Evolutionary conservation across 1,140 invertebrate species (phyloP), one percentile per base, ranked within the genome.

Genomic region (Drosophila funebris): DNA sequence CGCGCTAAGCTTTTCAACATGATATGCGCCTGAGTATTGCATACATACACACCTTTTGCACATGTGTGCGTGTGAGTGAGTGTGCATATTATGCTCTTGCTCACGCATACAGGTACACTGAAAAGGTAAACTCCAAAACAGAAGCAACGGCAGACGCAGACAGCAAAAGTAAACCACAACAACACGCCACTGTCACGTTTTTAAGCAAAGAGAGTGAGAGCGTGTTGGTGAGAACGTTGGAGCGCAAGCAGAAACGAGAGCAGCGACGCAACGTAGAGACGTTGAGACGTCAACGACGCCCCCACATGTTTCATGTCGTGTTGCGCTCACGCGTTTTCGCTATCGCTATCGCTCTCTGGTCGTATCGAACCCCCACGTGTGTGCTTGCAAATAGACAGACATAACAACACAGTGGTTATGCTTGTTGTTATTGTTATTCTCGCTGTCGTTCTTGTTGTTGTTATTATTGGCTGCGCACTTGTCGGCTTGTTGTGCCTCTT

Each of bases 171-270:
- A 76, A 69, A 66, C 54, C 39, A 84, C 69, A 73, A 87, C 87
- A 84, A 88, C 83, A 88, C 68, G 71, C 68, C 78, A 64, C 68
- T 83, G 83, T 87, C 82, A 87, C 82, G 83, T 88, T 87, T 87
- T 87, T 87, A 46, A 36, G 54, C 61, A 39, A 52, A 73, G 74
- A 73, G 50, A 68, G 46, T 29, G 68, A 33, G 48, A 29, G 24
- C 3, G 46, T 14, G 22, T 27, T 11, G 29, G 13, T 5, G 31
- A 29, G 18, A 18, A 33, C 43, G 29, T 24, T 14, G 11, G 56
- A 39, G n/a, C 11, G 44, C 37, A 20, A 31, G 13, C 13, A 24
- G 24, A 48, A 13, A 48, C 44, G 44, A 70, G 69, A 20, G 31
- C 31, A 27, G 53, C 31, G 52, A 54, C 50, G 18, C 61, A 6